A percentile compares a stretch with the other conserved stretches of the same genome.
Conservation (phyloP, 2,888 invertebrate species). For the Cloeon dipterum region DNA sequence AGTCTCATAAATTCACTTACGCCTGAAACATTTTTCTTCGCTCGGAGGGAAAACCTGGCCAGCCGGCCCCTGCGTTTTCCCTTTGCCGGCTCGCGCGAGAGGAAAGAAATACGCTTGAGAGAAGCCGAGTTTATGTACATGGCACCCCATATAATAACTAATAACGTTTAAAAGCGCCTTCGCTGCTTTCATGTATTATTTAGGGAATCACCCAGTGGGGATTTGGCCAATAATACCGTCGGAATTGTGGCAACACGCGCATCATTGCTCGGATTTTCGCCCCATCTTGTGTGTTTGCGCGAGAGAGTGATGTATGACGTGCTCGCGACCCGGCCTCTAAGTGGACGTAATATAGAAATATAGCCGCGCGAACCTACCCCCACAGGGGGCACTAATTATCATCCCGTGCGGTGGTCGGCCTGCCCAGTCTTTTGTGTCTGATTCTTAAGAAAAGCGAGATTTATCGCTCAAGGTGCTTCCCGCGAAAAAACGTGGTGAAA, state of each 20-base stretch:
- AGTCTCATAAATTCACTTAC: conserved; percentile 1
- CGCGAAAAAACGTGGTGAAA: no score
- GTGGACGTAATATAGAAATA: conserved; percentile 1
- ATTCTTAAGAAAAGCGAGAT: no score
- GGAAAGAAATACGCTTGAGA: no score
- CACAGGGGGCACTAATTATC: neutral
- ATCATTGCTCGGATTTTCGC: no score
- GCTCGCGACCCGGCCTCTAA: neutral
- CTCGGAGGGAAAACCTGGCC: neutral
- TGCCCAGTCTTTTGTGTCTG: no score
- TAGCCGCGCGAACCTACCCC: no score
- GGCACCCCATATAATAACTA: conserved; percentile 1
- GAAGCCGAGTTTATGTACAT: conserved; percentile 1
- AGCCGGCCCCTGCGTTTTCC: neutral
- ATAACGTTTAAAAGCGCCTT: conserved; percentile 2
- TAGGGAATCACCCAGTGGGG: neutral
- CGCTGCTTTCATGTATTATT: neutral
- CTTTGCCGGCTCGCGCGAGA: neutral
- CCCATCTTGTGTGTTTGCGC: no score
- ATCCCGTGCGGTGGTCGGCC: no score
- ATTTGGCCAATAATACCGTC: no score
- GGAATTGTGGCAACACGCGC: no score
- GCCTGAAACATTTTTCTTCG: neutral
- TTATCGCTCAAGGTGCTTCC: no score
- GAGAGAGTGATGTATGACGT: neutral